A percentile compares a stretch with the other conserved stretches of the same genome.
These are phyloP conservation scores for Paratrypauchen microcephalus DNA, from an alignment of 2,797 vertebrate genomes.

Conservation along the genomic window DNA sequence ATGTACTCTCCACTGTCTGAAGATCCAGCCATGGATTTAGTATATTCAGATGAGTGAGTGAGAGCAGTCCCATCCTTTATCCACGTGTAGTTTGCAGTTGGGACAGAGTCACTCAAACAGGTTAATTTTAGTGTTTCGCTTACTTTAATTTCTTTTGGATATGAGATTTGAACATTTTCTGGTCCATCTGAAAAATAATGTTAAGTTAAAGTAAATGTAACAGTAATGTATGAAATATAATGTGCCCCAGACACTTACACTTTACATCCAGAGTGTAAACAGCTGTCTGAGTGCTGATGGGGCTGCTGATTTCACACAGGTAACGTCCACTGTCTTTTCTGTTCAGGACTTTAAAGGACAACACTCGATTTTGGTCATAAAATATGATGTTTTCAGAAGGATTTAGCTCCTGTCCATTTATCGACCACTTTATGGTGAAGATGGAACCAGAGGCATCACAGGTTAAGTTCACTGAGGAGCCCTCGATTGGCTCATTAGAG, in stretches of 20 bases:
- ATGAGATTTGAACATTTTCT: slow-evolving; percentile 43
- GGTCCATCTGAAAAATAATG: slow-evolving; percentile 65
- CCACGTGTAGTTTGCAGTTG: slow-evolving; percentile 50
- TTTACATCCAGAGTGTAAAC: slow-evolving; percentile 25
- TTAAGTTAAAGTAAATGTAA: not conserved
- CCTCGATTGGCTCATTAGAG: not conserved
- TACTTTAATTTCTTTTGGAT: not conserved
- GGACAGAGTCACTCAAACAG: slow-evolving; percentile 28
- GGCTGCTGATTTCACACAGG: slow-evolving; percentile 50
- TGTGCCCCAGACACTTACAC: slow-evolving; percentile 46
- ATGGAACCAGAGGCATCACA: slow-evolving; percentile 8
- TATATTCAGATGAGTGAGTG: slow-evolving; percentile 4
- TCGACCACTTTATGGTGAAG: slow-evolving; percentile 1
- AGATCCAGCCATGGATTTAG: not conserved
- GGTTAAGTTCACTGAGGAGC: not conserved
- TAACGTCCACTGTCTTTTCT: slow-evolving; percentile 57
- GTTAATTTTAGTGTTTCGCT: slow-evolving; percentile 9
- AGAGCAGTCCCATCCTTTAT: slow-evolving; percentile 16
- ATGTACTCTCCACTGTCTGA: slow-evolving; percentile 45
- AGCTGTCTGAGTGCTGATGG: not conserved
- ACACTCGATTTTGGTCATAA: slow-evolving; percentile 30
- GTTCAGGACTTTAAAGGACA: slow-evolving; percentile 41
- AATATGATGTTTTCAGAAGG: slow-evolving; percentile 24
- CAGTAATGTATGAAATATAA: not conserved
- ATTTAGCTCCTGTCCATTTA: slow-evolving; percentile 17